Percentiles rank a stretch among this genome's conserved stretches.
These are phyloP conservation scores for Cygnus atratus DNA, from an alignment of 2,113 vertebrate species.

Conservation along the genomic window DNA sequence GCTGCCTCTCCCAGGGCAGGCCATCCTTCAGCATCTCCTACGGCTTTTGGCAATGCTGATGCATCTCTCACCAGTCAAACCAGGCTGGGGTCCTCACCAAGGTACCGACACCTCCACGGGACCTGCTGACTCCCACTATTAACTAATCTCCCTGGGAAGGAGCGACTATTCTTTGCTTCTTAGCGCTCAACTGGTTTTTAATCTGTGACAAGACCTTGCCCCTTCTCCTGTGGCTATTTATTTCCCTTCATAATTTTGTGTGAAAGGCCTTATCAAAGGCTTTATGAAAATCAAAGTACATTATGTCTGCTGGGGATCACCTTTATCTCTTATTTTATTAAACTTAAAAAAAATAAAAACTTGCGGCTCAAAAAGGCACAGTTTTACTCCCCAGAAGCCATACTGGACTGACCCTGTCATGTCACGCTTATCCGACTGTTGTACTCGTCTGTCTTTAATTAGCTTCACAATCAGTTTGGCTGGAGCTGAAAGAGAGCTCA, in stretches of 20 bases:
- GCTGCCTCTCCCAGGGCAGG: not conserved
- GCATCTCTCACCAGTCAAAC: not conserved
- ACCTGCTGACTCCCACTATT: not conserved
- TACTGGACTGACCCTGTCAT: constrained; percentile 52
- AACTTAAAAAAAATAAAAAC: not conserved
- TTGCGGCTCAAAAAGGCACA: not conserved
- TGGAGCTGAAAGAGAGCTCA: constrained; percentile 31
- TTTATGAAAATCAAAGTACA: constrained; percentile 54
- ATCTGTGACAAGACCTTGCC: not conserved
- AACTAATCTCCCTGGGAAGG: not conserved
- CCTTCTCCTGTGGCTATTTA: constrained; percentile 24
- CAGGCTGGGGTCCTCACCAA: rapidly evolving
- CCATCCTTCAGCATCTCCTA: not conserved
- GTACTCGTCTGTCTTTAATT: constrained; percentile 53
- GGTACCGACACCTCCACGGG: not conserved
- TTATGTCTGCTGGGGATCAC: constrained; percentile 45
- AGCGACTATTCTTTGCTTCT: not conserved
- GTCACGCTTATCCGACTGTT: not conserved
- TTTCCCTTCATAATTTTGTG: constrained; percentile 42
- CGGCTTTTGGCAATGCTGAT: not conserved
- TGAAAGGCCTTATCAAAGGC: constrained; percentile 53
- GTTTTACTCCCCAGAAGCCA: constrained; percentile 25
- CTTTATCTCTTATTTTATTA: constrained; percentile 61
- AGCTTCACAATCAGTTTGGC: constrained; percentile 50
- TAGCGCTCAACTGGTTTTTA: not conserved